Evolutionary conservation across 2,888 invertebrate genomes (phyloP), one percentile per base, ranked within the genome.

Genomic region (Acanthosepion pharaonis): DNA sequence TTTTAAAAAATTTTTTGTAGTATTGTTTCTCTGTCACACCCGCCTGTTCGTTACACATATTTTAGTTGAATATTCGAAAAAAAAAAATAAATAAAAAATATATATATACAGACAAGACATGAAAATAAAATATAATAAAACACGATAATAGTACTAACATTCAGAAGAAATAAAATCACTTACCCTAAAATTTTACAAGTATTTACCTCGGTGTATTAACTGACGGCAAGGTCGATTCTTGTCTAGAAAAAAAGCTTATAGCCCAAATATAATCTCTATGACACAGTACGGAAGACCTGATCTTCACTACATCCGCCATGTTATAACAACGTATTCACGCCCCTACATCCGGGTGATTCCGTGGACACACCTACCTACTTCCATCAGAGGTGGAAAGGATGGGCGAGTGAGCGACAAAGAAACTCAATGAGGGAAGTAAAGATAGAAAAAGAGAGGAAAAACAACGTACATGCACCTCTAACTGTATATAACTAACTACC

Each of bases 341-440:
- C 93, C 93, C 93, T 53, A 93, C 93, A 93, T 93, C 93, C 93
- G 93, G 93, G 93, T 93, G 93, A 93, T 93, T 93, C 93, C 93
- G 51, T 53, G 93, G 93, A 93, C 93, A 93, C 93, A 93, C 93
- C 93, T 93, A 93, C 93, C 48, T 93, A 93, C 53, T 53, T n/a
- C n/a, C 92, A 33, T 49, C 28, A 53, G 28, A 11, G 92, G 92
- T 11, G 93, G 51, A 2, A 20, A 53, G 49, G 93, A 53, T n/a
- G 93, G 53, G 25, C 25, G 92, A 8, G 64, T 25, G 64, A n/a
- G 78, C 33, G 78, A 78, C 15, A 78, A 9, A 78, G n/a, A 78
- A 59, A 59, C 59, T 59, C n/a, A 78, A 15, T n/a, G 78, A 78
- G 78, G 33, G 78, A 9, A n/a, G 18, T 11, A n/a, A 11, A 78